These are phyloP conservation scores for Phortica magna DNA, from an alignment of 2,888 invertebrate genomes.

Conservation along the genomic window DNA sequence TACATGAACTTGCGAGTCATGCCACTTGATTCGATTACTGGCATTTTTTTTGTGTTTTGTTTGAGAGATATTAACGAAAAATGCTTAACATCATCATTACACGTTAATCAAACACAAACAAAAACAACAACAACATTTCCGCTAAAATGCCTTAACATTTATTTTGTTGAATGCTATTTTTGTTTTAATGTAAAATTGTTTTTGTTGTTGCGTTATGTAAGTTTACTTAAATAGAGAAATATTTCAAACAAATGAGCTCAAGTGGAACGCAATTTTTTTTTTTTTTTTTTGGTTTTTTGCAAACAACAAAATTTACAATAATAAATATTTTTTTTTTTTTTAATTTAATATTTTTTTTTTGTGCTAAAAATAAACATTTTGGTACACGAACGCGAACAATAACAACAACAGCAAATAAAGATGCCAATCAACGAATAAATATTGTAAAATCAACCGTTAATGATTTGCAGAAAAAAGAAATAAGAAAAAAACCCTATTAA, in stretches of 20 bases:
- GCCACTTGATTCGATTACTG: not conserved
- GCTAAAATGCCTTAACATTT: conserved; percentile 2
- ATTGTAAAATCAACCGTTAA: not conserved
- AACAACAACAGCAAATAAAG: conserved; percentile 2
- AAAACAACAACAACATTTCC: conserved; percentile 9
- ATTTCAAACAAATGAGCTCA: conserved; percentile 11
- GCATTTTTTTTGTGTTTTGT: not conserved
- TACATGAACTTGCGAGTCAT: not conserved
- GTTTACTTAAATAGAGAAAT: not conserved
- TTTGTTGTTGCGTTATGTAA: not conserved
- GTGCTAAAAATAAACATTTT: not conserved
- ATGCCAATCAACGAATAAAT: not conserved
- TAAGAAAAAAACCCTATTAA: conserved; percentile 35
- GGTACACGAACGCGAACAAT: not conserved
- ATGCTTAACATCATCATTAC: not conserved
- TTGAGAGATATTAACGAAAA: conserved; percentile 4
- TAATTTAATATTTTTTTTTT: not conserved
- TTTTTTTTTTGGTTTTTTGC: not conserved
- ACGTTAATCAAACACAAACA: not conserved
- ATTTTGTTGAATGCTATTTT: not conserved
- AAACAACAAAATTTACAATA: not conserved
- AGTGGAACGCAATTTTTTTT: conserved; percentile 6
- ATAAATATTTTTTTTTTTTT: not conserved
- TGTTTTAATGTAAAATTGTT: not conserved
- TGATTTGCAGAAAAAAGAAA: not conserved